Evolutionary conservation across 2,797 vertebrate genomes (phyloP).

Genomic region (Adelosebastes latens): DNA sequence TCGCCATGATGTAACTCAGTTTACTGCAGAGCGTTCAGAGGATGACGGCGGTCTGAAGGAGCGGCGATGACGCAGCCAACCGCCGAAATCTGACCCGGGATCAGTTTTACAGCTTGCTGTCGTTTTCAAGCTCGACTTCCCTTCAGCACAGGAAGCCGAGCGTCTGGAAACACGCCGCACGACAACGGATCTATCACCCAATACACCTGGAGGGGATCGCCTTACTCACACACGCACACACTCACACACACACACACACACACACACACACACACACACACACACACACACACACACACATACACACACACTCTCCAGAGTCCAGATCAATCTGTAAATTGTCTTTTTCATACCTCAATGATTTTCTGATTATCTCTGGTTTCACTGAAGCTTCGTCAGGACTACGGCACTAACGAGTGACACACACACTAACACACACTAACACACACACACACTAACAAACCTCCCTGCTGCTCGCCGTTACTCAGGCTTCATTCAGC

Average conservation of each 20-base stretch:
- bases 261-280: constrained; percentile 3
- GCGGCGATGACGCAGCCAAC: not conserved
- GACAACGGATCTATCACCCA: constrained; percentile 54
- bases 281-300: not conserved
- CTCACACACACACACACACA: not conserved
- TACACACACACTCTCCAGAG: not conserved
- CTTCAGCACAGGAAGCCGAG: constrained; percentile 46
- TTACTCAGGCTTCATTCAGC: not conserved
- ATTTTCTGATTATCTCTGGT: constrained; percentile 59
- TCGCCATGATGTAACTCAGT: too few relatives aligned
- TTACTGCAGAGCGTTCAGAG: too few relatives aligned
- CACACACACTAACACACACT: not conserved
- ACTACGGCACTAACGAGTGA: constrained; percentile 15
- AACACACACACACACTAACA: not conserved
- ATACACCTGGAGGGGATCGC: constrained; percentile 31
- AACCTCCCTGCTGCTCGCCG: not conserved
- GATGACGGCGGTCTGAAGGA: not conserved
- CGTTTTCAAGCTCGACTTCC: constrained; percentile 59
- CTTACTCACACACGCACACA: constrained; percentile 7
- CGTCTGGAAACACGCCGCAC: constrained; percentile 5
- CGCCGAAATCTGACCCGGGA: constrained; percentile 33
- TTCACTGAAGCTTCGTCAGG: constrained; percentile 28
- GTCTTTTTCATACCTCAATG: constrained; percentile 63
- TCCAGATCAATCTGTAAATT: constrained; percentile 65
- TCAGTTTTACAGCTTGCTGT: constrained; percentile 34